Base-by-base conservation (phyloP, 2,113 vertebrate genomes). In the Uropsilus gracilis region DNA sequence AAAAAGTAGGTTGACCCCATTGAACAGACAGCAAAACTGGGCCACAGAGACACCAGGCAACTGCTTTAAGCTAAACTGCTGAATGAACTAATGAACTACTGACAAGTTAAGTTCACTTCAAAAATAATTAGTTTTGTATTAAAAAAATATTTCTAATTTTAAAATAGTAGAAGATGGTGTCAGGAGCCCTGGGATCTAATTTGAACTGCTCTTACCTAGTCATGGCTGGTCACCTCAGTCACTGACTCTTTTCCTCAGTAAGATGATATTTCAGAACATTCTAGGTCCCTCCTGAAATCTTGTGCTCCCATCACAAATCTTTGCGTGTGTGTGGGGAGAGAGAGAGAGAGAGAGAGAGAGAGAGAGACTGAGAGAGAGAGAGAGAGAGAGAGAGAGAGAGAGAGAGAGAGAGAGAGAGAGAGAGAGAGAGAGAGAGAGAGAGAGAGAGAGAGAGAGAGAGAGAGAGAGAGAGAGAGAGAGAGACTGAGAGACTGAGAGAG, bases 11-110 rank as follows among this genome's bases (percentile, higher is more conserved):
- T 32, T 53, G 76, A 28, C 9, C 39, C 30, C 55, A 22, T 0
- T 44, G 37, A 37, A n/a, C 0, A 68, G 68, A 39, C 1, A 72
- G n/a, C 34, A 55, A 84, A 81, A 84, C 9, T 12, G 46, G 71
- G 46, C 28, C 10, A 12, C 2, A 8, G 17, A 20, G 11, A 37
- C 28, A 10, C 37, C 72, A 59, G 64, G 10, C 22, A 30, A 12
- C 8, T 30, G 37, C 16, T 44, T 20, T 46, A 63, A 18, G 42
- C 57, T 57, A 71, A 59, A 80, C 1, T n/a, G 28, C 69, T 63
- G 71, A 82, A 44, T 78, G 73, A 96, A n/a, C 8, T 71, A 82
- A 44, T 78, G 73, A 96, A n/a, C 8, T 71, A 83, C 17, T 2
- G 1, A 72, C 77, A 59, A 83, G 68, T 14, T 94, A 24, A 57